A percentile compares a stretch with the other conserved stretches of the same genome.
These are phyloP conservation scores for Alexandromys fortis DNA, from an alignment of 2,113 vertebrate species.

Conservation along the genomic window DNA sequence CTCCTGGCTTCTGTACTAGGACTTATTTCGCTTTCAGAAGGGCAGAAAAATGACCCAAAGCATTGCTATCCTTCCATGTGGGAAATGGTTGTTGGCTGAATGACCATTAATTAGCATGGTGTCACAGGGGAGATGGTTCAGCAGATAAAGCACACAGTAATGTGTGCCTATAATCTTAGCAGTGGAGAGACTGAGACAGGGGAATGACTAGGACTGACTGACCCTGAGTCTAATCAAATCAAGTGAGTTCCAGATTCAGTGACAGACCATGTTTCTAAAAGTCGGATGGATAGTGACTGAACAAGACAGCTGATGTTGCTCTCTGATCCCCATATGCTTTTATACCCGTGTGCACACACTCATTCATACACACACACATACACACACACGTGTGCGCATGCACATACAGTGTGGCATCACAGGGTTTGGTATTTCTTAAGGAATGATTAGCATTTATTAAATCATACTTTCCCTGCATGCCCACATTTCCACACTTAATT, in stretches of 20 bases:
- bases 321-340: neutral
- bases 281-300: too few species aligned
- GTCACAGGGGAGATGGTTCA: neutral
- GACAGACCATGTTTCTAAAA: neutral
- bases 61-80: neutral
- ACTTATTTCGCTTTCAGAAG: neutral
- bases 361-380: neutral
- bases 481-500: neutral
- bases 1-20: neutral
- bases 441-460: neutral
- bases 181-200: neutral
- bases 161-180: neutral
- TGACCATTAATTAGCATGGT: neutral
- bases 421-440: neutral
- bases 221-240: too few species aligned
- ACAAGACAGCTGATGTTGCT: too few species aligned
- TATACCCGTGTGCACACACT: accelerated
- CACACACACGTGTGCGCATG: too few species aligned
- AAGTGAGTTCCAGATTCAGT: neutral
- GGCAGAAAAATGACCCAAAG: neutral
- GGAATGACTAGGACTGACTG: neutral
- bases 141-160: neutral
- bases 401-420: neutral
- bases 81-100: neutral
- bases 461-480: neutral